Evolutionary conservation across 2,888 invertebrate species (phyloP), one percentile per base, ranked within the genome.

Genomic region (Diloba caeruleocephala): DNA sequence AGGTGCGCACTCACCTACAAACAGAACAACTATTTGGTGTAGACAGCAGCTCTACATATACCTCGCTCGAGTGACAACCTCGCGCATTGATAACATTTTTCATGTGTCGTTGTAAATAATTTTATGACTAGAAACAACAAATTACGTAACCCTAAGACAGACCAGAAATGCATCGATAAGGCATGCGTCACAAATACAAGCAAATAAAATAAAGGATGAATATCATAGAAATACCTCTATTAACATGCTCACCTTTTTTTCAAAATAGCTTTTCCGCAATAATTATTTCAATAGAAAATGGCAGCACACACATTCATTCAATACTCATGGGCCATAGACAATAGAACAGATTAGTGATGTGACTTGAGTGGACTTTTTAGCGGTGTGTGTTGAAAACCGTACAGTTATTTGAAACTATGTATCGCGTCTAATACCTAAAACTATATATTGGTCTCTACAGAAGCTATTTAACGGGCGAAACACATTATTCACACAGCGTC

Each of bases 11-110:
- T 92, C 93, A 95, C 95, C 95, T 95, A 95, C 94, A 95, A 95
- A 95, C 94, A 95, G 94, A 95, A 95, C 88, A 95, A 95, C 95
- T 95, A 92, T 94, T 94, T 90, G 95, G 95, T 95, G 95, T 95
- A 93, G 92, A 90, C 85, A 90, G 85, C 92, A 89, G 89, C 79
- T 92, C 91, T 87, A 82, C 78, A 76, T 68, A 17, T 26, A 84
- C 80, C 75, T 82, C 84, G 82, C 82, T 84, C 78, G 85, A 81
- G 79, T 79, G 78, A 80, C 76, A 74, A 81, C 85, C 83, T 87
- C 81, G 81, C 79, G 76, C 78, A 78, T 79, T 50, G 61, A 61
- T 71, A 71, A 78, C 71, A 71, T 70, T 79, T 73, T 86, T 84
- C 82, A 83, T 83, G 79, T 85, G 65, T 71, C 83, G 84, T 79